Conservation (phyloP, 2,797 vertebrate species). For the Anabacerthia variegaticeps region DNA sequence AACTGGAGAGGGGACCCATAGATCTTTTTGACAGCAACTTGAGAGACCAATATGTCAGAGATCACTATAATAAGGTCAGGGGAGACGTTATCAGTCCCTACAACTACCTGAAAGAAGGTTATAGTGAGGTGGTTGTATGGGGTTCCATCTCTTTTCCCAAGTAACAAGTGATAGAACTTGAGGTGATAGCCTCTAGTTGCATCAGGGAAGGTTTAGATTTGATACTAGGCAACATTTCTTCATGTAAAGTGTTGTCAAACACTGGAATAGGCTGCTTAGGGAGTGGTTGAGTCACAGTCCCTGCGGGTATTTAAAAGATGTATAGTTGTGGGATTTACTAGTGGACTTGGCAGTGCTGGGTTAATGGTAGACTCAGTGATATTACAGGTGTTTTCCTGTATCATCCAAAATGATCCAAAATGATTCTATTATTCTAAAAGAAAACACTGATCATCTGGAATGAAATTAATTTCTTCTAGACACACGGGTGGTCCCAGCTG, state of each 20-base stretch:
- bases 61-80: background rate
- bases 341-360: background rate
- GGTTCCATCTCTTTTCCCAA: background rate
- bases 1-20: background rate
- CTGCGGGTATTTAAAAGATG: background rate
- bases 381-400: background rate
- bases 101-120: background rate
- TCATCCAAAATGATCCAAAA: background rate
- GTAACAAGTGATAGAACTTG: background rate
- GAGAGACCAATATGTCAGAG: background rate
- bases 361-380: background rate
- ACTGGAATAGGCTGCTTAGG: background rate
- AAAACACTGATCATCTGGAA: background rate
- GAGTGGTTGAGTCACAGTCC: background rate
- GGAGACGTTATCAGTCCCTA: background rate
- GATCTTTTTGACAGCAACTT: background rate
- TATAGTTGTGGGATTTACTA: background rate
- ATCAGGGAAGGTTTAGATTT: background rate
- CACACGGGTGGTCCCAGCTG: rapidly evolving
- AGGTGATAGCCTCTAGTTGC: background rate
- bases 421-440: background rate
- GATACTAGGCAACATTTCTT: background rate
- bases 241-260: background rate
- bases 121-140: background rate
- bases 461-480: background rate